These are phyloP conservation scores for Zaprionus bogoriensis DNA, from an alignment of 2,888 invertebrate species.

Conservation along the genomic window DNA sequence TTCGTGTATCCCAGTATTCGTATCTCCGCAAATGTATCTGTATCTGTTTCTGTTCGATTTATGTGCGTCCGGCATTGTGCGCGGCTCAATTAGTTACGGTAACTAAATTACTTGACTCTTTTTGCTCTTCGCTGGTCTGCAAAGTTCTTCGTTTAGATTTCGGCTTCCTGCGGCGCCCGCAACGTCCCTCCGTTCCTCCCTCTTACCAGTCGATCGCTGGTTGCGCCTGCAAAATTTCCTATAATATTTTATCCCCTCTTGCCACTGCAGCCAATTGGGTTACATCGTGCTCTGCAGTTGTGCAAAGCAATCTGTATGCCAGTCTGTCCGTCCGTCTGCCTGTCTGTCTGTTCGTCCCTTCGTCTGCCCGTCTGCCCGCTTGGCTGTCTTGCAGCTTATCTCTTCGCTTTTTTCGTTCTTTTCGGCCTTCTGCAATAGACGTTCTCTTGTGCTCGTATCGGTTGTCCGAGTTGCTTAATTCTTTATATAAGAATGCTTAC, in stretches of 20 bases:
- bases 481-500: constrained; percentile 50
- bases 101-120: constrained; percentile 61
- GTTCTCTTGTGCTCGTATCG: constrained; percentile 23
- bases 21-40: constrained; percentile 20
- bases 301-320: constrained; percentile 35
- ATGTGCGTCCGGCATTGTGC: constrained; percentile 54
- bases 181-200: background rate
- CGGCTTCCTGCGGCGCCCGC: constrained; percentile 46
- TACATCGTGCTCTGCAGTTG: constrained; percentile 37
- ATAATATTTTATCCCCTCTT: constrained; percentile 40
- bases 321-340: constrained; percentile 17
- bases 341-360: background rate
- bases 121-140: background rate
- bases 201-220: background rate
- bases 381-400: background rate
- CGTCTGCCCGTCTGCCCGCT: constrained; percentile 35
- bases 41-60: constrained; percentile 53
- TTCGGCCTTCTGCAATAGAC: constrained; percentile 45
- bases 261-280: constrained; percentile 20
- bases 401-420: background rate
- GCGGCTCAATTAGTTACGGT: constrained; percentile 75
- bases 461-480: constrained; percentile 49
- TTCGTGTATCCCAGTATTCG: constrained; percentile 7
- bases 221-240: constrained; percentile 34
- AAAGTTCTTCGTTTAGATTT: constrained; percentile 44